A percentile compares a stretch with the other conserved stretches of the same genome.
Evolutionary conservation across 2,888 invertebrate genomes (phyloP).

Genomic region (Eledone cirrhosa): DNA sequence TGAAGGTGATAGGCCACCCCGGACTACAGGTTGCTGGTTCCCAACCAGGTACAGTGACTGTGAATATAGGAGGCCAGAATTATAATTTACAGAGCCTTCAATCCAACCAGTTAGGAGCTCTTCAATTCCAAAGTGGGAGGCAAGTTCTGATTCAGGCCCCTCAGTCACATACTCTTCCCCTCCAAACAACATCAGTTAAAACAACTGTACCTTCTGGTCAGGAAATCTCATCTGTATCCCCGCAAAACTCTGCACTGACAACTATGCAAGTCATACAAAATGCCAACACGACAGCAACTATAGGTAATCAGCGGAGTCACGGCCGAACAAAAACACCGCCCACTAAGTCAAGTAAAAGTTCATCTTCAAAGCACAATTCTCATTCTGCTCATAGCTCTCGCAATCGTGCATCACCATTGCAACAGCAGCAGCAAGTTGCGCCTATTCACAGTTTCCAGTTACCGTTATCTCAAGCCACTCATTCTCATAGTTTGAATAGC

Average conservation of each 20-base stretch:
- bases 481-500: slow-evolving; percentile 34
- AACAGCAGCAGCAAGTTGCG: slow-evolving; percentile 32
- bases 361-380: slow-evolving; percentile 18
- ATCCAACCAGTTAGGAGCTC: slow-evolving; percentile 5
- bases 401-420: slow-evolving; percentile 26
- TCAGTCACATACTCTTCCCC: slow-evolving; percentile 13
- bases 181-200: slow-evolving; percentile 25
- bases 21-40: slow-evolving; percentile 31
- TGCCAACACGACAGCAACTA: slow-evolving; percentile 17
- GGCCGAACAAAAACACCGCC: slow-evolving; percentile 21
- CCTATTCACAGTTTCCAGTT: slow-evolving; percentile 30
- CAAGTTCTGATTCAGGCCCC: slow-evolving; percentile 27
- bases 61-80: slow-evolving; percentile 53
- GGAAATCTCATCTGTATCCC: slow-evolving; percentile 36
- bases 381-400: neutral
- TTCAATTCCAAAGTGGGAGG: slow-evolving; percentile 8
- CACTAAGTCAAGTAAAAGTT: slow-evolving; percentile 13
- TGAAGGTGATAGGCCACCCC: slow-evolving; percentile 34
- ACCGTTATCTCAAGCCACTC: slow-evolving; percentile 24
- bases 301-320: slow-evolving; percentile 23
- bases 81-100: slow-evolving; percentile 45
- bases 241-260: slow-evolving; percentile 22
- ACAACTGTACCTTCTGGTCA: slow-evolving; percentile 21
- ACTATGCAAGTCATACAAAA: slow-evolving; percentile 24
- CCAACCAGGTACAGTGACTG: slow-evolving; percentile 41